Percentiles rank a stretch among this genome's conserved stretches.
These are phyloP conservation scores for Protonemura montana DNA, from an alignment of 2,888 invertebrate genomes.

Conservation along the genomic window DNA sequence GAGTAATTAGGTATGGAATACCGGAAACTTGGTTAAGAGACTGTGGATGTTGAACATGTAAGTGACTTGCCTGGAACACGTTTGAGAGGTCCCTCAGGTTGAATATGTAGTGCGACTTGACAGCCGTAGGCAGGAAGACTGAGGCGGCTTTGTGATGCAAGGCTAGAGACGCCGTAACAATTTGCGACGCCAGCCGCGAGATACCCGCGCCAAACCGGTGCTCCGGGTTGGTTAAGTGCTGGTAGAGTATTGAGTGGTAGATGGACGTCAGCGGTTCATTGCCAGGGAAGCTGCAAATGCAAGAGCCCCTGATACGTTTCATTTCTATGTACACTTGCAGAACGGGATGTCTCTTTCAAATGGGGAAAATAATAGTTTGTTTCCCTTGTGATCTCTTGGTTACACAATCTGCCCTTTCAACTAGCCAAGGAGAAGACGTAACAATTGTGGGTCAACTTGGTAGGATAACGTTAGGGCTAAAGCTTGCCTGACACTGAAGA, in stretches of 20 bases:
- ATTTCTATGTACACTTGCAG: too few species aligned
- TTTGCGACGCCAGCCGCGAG: constrained; percentile 70
- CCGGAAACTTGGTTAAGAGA: too few species aligned
- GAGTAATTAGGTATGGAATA: too few species aligned
- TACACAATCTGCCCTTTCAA: too few species aligned
- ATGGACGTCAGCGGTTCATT: constrained; percentile 85
- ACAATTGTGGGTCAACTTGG: too few species aligned
- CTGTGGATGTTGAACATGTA: too few species aligned
- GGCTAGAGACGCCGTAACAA: constrained; percentile 83
- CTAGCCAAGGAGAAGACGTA: too few species aligned
- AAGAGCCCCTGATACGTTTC: background rate
- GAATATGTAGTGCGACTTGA: constrained; percentile 96
- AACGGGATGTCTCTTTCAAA: too few species aligned
- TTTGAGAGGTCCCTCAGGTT: constrained; percentile 94
- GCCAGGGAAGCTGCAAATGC: constrained; percentile 70
- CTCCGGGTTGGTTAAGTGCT: constrained; percentile 84
- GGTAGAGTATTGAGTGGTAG: constrained; percentile 86
- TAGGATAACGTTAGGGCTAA: too few species aligned
- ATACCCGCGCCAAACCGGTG: constrained; percentile 78
- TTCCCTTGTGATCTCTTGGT: too few species aligned
- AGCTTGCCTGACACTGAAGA: constrained; percentile 77
- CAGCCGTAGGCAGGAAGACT: constrained; percentile 92
- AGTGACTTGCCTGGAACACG: constrained; percentile 80
- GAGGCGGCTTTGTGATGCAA: constrained; percentile 87
- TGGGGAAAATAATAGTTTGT: too few species aligned